A percentile compares a stretch with the other conserved stretches of the same genome.
phyloP scores from a whole-genome alignment of 2,888 invertebrate species.

The Calephelis perditalis region DNA sequence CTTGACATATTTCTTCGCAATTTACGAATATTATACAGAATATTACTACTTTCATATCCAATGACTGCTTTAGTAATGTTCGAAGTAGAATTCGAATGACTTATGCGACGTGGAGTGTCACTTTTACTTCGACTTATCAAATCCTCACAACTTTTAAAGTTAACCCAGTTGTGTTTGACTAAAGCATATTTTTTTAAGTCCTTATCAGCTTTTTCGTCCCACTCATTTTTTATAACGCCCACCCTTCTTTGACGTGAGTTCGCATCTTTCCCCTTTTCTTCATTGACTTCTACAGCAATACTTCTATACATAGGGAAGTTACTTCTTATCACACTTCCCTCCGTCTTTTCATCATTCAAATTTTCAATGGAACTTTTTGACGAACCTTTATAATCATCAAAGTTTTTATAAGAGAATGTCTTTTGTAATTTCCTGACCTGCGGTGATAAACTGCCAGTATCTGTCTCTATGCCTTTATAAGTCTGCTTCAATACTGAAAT shows the following conservation, averaged over 20 bases:
- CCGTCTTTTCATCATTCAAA: slow-evolving; percentile 19
- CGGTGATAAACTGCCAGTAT: slow-evolving; percentile 43
- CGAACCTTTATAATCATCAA: slow-evolving; percentile 37
- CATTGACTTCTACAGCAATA: slow-evolving; percentile 38
- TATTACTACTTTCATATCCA: slow-evolving; percentile 25
- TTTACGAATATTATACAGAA: slow-evolving; percentile 34
- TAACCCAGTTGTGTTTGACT: slow-evolving; percentile 39
- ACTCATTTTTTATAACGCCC: slow-evolving; percentile 40
- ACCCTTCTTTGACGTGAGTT: slow-evolving; percentile 42
- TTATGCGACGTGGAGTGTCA: slow-evolving; percentile 19
- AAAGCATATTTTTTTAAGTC: slow-evolving; percentile 52
- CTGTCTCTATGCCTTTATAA: slow-evolving; percentile 49
- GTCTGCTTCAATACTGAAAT: slow-evolving; percentile 51
- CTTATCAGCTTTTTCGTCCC: slow-evolving; percentile 40
- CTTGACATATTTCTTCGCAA: slow-evolving; percentile 36
- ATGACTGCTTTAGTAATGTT: neutral
- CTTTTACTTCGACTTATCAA: slow-evolving; percentile 31
- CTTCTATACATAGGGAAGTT: slow-evolving; percentile 40
- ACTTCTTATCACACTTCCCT: slow-evolving; percentile 12
- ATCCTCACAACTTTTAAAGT: slow-evolving; percentile 52
- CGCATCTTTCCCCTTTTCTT: slow-evolving; percentile 30
- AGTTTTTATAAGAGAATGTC: slow-evolving; percentile 46
- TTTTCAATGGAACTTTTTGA: slow-evolving; percentile 35
- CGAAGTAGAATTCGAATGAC: neutral
- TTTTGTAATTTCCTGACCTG: slow-evolving; percentile 55